A percentile compares a stretch with the other conserved stretches of the same genome.
phyloP scores from a whole-genome alignment of 2,888 invertebrate species.

The Zaprionus bogoriensis region DNA sequence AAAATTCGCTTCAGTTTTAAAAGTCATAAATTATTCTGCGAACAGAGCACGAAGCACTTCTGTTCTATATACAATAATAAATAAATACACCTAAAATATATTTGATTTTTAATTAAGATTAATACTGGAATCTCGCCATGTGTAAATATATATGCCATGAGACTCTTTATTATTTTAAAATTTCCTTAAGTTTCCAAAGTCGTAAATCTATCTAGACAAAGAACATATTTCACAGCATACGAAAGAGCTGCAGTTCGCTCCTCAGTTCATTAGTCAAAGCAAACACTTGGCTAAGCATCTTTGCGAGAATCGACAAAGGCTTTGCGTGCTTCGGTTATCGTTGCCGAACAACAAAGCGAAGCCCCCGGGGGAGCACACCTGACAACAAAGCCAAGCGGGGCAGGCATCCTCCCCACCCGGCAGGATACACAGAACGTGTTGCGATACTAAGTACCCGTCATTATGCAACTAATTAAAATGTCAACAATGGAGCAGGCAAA shows the following conservation, averaged over 20 bases:
- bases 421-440: conserved; percentile 40
- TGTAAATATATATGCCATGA: no score
- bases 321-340: neutral
- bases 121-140: no score
- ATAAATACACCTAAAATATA: no score
- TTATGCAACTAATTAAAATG: conserved; percentile 67
- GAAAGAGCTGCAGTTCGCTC: neutral
- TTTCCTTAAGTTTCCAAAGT: neutral
- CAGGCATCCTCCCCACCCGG: no score
- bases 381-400: conserved; percentile 3
- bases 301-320: neutral
- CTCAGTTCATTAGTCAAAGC: conserved; percentile 11
- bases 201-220: neutral
- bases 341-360: neutral
- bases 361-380: conserved; percentile 1
- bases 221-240: neutral
- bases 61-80: no score
- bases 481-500: conserved; percentile 48
- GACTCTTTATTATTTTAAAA: no score
- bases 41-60: no score
- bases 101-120: no score
- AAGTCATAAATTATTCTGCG: no score
- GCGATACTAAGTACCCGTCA: conserved; percentile 47
- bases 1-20: no score
- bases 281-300: conserved; percentile 8